Evolutionary conservation across 2,888 invertebrate species (phyloP).

Genomic region (Aporophyla nigra): DNA sequence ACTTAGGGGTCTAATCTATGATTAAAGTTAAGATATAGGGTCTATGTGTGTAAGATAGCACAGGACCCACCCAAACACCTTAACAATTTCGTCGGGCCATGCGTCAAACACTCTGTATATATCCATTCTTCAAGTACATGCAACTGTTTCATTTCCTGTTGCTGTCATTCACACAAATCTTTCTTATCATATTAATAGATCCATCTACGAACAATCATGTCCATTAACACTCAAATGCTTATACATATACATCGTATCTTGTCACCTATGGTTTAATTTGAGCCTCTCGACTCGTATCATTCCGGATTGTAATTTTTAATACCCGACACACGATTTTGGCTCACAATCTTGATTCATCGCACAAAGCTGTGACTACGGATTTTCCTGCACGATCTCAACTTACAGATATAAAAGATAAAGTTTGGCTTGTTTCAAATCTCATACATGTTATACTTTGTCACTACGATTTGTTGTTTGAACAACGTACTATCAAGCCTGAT

Average conservation of each 20-base stretch:
- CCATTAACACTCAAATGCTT: constrained; percentile 58
- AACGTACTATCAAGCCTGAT: constrained; percentile 51
- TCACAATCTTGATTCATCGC: constrained; percentile 78
- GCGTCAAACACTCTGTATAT: not conserved
- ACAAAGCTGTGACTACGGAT: constrained; percentile 71
- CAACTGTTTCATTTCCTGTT: constrained; percentile 31
- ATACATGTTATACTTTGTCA: constrained; percentile 58
- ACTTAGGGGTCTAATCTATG: no score
- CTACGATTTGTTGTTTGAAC: constrained; percentile 35
- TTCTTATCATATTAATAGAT: constrained; percentile 51
- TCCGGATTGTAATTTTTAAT: constrained; percentile 74
- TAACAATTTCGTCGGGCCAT: no score
- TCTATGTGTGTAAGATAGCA: no score
- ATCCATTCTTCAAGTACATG: not conserved
- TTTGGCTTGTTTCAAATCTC: constrained; percentile 53
- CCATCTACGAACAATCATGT: constrained; percentile 51
- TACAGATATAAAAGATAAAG: constrained; percentile 78
- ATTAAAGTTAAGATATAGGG: no score
- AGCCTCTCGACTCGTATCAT: constrained; percentile 34
- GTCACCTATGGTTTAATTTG: constrained; percentile 36
- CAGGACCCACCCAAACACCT: no score
- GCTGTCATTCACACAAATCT: constrained; percentile 16
- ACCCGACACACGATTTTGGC: constrained; percentile 80
- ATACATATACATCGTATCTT: constrained; percentile 60
- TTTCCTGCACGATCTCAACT: constrained; percentile 82